These are phyloP conservation scores for Arvicanthis niloticus DNA, from an alignment of 2,113 vertebrate genomes.

Conservation along the genomic window DNA sequence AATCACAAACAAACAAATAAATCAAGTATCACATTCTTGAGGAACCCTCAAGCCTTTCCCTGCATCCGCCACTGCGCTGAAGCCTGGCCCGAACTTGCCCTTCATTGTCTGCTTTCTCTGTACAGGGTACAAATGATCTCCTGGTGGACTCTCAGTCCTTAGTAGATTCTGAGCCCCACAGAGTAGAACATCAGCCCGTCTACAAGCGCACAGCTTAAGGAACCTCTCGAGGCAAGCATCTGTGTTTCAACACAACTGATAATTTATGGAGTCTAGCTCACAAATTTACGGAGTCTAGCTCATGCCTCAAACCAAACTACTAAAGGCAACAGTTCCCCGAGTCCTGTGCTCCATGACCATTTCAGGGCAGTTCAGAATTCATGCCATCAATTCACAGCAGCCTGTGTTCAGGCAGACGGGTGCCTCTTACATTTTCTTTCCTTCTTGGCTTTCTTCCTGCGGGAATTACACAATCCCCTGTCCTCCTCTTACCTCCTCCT, in stretches of 20 bases:
- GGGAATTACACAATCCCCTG: constrained; percentile 87
- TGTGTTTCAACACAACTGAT: not conserved
- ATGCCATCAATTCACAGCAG: constrained; percentile 60
- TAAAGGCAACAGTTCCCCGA: constrained; percentile 55
- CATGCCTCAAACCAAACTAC: constrained; percentile 11
- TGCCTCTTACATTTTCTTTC: constrained; percentile 83
- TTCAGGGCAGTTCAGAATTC: constrained; percentile 72
- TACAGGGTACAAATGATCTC: not conserved
- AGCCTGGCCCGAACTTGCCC: not conserved
- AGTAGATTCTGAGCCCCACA: not conserved
- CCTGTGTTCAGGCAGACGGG: constrained; percentile 78
- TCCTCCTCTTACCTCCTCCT: constrained; percentile 76
- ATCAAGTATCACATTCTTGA: not conserved
- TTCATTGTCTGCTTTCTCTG: not conserved
- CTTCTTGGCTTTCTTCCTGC: constrained; percentile 87
- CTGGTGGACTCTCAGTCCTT: too few species aligned
- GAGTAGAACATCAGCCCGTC: too few species aligned
- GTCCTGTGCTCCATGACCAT: constrained; percentile 42
- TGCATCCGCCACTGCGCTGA: not conserved
- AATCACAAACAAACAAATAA: not conserved
- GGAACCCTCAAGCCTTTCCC: not conserved
- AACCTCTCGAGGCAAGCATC: not conserved
- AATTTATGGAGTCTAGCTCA: constrained; percentile 44
- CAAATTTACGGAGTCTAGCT: not conserved
- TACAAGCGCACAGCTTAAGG: rapidly evolving